These are phyloP conservation scores for Acanthosepion esculentum DNA, from an alignment of 2,888 invertebrate genomes.

Conservation along the genomic window DNA sequence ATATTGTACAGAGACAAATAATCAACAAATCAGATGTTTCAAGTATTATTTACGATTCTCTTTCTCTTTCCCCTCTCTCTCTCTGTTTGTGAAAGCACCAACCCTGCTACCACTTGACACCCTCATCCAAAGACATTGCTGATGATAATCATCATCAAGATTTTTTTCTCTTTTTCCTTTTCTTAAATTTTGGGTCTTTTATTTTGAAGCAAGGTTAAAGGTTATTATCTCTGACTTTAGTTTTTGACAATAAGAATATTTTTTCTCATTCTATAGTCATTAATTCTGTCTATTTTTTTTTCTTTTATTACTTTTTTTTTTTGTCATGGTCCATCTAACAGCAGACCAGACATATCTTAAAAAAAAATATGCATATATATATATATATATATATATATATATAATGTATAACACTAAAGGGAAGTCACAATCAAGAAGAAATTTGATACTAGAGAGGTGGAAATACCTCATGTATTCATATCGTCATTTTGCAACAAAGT, in stretches of 20 bases:
- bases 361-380: not conserved
- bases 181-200: not conserved
- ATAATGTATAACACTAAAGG: not conserved
- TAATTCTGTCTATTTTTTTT: not conserved
- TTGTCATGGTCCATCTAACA: not conserved
- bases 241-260: no score
- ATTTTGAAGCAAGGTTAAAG: not conserved
- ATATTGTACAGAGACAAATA: not conserved
- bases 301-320: not conserved
- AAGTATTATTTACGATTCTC: not conserved
- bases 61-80: not conserved
- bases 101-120: not conserved
- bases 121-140: not conserved
- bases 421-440: not conserved
- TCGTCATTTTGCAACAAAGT: conserved; percentile 25
- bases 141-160: not conserved
- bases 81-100: not conserved
- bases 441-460: not conserved
- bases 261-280: not conserved
- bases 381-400: no score
- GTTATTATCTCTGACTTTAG: not conserved
- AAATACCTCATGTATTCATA: not conserved
- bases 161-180: not conserved
- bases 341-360: not conserved
- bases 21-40: not conserved